phyloP scores from a whole-genome alignment of 2,797 vertebrate species.

The Vireo griseus region DNA sequence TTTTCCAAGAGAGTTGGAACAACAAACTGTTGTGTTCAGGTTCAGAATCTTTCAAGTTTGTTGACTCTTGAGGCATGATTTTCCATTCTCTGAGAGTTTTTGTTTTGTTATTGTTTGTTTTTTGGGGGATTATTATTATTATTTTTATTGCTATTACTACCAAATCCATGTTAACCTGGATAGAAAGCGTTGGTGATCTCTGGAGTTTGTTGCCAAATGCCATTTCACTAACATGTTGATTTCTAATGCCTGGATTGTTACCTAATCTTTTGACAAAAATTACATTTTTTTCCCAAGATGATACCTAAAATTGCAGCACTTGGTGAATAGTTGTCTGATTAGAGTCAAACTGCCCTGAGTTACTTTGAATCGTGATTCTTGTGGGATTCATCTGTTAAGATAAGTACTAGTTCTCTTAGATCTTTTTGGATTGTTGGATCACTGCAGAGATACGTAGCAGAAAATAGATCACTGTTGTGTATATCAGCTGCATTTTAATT shows the following conservation, averaged over 20 bases:
- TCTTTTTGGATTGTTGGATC: constrained; percentile 21
- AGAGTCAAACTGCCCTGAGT: neutral
- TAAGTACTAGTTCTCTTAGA: neutral
- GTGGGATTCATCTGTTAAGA: constrained; percentile 4
- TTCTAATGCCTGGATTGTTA: neutral
- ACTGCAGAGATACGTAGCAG: neutral
- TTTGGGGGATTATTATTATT: too few species aligned
- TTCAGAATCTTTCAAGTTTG: neutral
- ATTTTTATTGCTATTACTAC: neutral
- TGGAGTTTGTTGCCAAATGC: neutral
- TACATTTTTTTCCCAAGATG: rapidly evolving
- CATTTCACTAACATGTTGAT: neutral
- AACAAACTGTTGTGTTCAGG: neutral
- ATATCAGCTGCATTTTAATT: neutral
- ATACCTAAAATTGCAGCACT: neutral
- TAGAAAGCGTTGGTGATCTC: neutral
- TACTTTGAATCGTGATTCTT: constrained; percentile 22
- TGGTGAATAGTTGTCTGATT: neutral
- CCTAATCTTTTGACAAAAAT: neutral
- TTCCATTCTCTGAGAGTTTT: neutral
- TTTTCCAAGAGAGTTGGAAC: neutral
- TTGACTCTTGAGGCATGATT: neutral
- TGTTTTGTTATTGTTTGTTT: neutral
- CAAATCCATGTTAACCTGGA: neutral
- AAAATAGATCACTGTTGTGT: neutral